Percentiles rank a stretch among this genome's conserved stretches.
Conservation (phyloP, 2,888 invertebrate genomes). For the Cataglyphis albicans region DNA sequence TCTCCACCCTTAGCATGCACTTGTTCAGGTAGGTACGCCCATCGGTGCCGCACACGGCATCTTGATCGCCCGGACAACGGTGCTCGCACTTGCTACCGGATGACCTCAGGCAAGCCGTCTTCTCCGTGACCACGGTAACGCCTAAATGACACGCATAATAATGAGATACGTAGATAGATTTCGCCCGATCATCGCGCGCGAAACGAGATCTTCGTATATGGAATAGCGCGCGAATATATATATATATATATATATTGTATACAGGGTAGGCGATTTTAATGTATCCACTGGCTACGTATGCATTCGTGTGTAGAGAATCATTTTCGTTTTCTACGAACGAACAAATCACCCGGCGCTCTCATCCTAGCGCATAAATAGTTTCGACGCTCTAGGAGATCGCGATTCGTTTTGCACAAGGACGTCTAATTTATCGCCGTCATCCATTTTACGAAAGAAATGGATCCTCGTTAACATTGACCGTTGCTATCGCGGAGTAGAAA, state of each 20-base stretch:
- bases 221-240: not conserved
- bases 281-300: not conserved
- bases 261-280: not conserved
- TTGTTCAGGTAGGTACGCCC: conserved; percentile 95
- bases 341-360: conserved; percentile 17
- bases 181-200: conserved; percentile 44
- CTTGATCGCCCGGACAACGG: conserved; percentile 93
- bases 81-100: conserved; percentile 88
- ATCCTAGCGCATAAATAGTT: conserved; percentile 25
- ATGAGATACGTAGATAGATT: conserved; percentile 44
- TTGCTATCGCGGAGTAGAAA: not conserved
- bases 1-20: conserved; percentile 87
- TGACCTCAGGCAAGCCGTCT: conserved; percentile 86
- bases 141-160: conserved; percentile 75
- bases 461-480: conserved; percentile 43
- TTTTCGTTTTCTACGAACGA: conserved; percentile 1
- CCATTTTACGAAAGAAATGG: conserved; percentile 31
- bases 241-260: not conserved
- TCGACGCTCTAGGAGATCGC: conserved; percentile 41
- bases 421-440: conserved; percentile 38
- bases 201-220: conserved; percentile 25
- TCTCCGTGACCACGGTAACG: conserved; percentile 83
- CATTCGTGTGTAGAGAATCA: not conserved
- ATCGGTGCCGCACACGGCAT: conserved; percentile 95
- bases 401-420: conserved; percentile 33